Base-by-base conservation (phyloP, 1,140 invertebrate genomes). In the Cotesia chilonis region DNA sequence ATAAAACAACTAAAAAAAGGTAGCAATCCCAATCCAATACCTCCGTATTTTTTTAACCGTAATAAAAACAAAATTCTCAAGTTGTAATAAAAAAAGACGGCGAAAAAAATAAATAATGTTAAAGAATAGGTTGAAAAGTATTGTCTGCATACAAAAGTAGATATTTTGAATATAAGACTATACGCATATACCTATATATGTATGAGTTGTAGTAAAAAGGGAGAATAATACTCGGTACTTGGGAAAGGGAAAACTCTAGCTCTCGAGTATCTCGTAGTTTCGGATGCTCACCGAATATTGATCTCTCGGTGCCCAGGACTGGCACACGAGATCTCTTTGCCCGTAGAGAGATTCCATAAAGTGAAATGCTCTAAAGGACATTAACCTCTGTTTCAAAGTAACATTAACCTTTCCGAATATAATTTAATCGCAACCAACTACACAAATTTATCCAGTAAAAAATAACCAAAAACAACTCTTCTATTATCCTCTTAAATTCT, bases 251-350 rank as follows among this genome's bases (percentile, higher is more conserved):
- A 59, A 4, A 20, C 7, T 59, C 20, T 59, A 20, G 17, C 54
- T 59, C 57, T 14, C 17, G 60, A 63, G 36, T 37, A 63, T 63
- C 14, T 63, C 47, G 9, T 37, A 66, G 64, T 66, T 66, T 66
- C 38, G 64, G 64, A 47, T n/a, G 36, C 36, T 38, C 64, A 14
- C 64, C 6, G 47, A 66, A 66, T 66, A 66, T 66, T 66, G 64
- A 66, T 66, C 41, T 66, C 36, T 41, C 12, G 10, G 38, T 47
- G 38, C 38, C n/a, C 47, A 66, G 38, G 47, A 47, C 38, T 52
- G 47, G 38, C 47, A 47, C 47, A 66, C 64, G 17, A 12, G 38
- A 20, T 51, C 64, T 38, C 12, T 66, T 66, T 66, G 47, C 64
- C 64, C 64, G 64, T 28, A 28, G 28, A 38, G 38, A 51, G 47